phyloP scores from a whole-genome alignment of 1,140 invertebrate species.

The Orchestia grillus region DNA sequence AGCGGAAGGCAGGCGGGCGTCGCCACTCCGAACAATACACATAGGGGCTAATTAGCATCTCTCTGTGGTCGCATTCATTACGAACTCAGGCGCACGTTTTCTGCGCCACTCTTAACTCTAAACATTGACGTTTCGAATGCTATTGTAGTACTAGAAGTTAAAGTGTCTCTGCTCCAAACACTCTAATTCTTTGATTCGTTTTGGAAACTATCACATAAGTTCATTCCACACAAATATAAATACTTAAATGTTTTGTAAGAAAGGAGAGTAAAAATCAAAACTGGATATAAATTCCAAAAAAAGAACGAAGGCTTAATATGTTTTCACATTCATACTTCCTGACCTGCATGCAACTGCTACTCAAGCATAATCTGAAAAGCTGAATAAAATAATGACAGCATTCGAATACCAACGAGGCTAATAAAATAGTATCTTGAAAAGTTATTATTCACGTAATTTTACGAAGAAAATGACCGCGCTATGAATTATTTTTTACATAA shows the following conservation, averaged over 20 bases:
- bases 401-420: too few relatives aligned
- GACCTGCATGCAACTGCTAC: too few relatives aligned
- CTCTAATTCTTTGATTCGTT: not conserved
- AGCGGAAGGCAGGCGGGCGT: constrained; percentile 15
- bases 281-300: too few relatives aligned
- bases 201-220: not conserved
- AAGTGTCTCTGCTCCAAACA: not conserved
- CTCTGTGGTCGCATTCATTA: not conserved
- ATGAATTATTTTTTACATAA: too few relatives aligned
- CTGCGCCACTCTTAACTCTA: not conserved
- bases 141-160: not conserved
- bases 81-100: not conserved
- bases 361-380: too few relatives aligned
- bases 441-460: too few relatives aligned
- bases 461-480: too few relatives aligned
- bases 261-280: too few relatives aligned
- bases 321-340: too few relatives aligned
- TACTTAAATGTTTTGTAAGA: not conserved
- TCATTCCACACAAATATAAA: not conserved
- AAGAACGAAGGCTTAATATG: too few relatives aligned
- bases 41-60: constrained; percentile 20
- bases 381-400: too few relatives aligned
- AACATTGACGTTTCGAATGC: not conserved
- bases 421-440: too few relatives aligned
- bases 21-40: constrained; percentile 40